A percentile compares a stretch with the other conserved stretches of the same genome.
Evolutionary conservation across 2,113 vertebrate species (phyloP).

Genomic region (Conger conger): DNA sequence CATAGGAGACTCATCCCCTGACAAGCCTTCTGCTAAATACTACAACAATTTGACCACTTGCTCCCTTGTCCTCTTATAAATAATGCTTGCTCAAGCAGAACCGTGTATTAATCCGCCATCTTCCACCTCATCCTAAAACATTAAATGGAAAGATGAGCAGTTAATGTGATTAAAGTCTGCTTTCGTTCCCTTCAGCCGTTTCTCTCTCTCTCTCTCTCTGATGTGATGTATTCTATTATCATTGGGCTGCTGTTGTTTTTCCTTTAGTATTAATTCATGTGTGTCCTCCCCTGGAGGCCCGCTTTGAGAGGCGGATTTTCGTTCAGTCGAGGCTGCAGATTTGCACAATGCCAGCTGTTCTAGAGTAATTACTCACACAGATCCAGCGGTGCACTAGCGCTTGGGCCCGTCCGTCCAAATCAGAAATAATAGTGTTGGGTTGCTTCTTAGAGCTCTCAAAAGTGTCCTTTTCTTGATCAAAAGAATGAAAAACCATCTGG

Average conservation of each 20-base stretch:
- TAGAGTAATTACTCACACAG: not conserved
- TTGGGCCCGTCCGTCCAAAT: not conserved
- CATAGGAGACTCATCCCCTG: not conserved
- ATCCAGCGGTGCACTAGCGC: not conserved
- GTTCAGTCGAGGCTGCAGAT: not conserved
- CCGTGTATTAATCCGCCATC: not conserved
- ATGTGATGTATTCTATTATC: constrained; percentile 28
- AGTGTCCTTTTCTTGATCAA: not conserved
- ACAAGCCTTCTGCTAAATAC: not conserved
- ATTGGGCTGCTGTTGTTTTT: constrained; percentile 6
- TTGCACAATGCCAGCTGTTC: not conserved
- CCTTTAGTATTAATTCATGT: constrained; percentile 33
- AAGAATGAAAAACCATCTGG: not conserved
- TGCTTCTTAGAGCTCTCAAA: not conserved
- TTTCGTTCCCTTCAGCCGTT: constrained; percentile 25
- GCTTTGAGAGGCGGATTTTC: not conserved
- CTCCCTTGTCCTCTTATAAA: not conserved
- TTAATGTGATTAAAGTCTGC: constrained; percentile 36
- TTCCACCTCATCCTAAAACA: constrained; percentile 24
- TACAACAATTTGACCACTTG: not conserved
- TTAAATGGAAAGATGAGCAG: constrained; percentile 20
- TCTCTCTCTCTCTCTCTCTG: constrained; percentile 21
- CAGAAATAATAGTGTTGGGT: not conserved
- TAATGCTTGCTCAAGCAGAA: not conserved
- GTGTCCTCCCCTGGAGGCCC: not conserved